Conservation (phyloP, 2,888 invertebrate genomes). For the Microchrysa polita region DNA sequence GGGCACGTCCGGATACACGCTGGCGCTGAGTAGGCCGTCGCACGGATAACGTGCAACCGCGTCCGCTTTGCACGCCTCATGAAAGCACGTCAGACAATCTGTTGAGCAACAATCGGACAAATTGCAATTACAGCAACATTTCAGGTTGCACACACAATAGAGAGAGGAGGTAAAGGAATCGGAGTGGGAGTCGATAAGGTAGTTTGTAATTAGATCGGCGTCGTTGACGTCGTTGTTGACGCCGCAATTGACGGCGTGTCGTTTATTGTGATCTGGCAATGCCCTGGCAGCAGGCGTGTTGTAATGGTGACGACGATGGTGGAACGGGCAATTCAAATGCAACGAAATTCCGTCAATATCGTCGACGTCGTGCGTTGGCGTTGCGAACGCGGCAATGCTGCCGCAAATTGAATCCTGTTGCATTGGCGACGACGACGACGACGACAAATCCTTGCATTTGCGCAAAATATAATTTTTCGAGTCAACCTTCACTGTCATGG, state of each 20-base stretch:
- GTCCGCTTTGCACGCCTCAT: constrained; percentile 52
- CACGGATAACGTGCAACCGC: constrained; percentile 49
- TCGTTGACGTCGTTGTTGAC: too few species aligned
- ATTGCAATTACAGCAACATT: constrained; percentile 51
- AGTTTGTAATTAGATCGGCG: too few species aligned
- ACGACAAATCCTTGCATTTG: constrained; percentile 1
- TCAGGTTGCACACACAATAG: constrained; percentile 49
- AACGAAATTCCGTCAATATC: too few species aligned
- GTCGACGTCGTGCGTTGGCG: too few species aligned
- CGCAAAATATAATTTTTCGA: constrained; percentile 32
- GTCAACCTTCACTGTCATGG: constrained; percentile 17
- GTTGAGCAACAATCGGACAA: constrained; percentile 50
- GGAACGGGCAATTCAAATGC: too few species aligned
- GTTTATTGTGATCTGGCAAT: too few species aligned
- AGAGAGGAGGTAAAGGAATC: not conserved
- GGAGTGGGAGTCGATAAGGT: too few species aligned
- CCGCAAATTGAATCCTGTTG: too few species aligned
- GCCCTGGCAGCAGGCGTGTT: too few species aligned
- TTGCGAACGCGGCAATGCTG: too few species aligned
- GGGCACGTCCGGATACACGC: constrained; percentile 38
- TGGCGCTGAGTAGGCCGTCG: constrained; percentile 46
- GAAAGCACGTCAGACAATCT: constrained; percentile 54
- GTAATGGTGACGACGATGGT: too few species aligned
- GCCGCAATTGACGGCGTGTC: too few species aligned
- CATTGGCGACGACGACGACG: not conserved